Evolutionary conservation across 1,140 invertebrate genomes (phyloP), one percentile per base, ranked within the genome.

Genomic region (Eufriesea mexicana): DNA sequence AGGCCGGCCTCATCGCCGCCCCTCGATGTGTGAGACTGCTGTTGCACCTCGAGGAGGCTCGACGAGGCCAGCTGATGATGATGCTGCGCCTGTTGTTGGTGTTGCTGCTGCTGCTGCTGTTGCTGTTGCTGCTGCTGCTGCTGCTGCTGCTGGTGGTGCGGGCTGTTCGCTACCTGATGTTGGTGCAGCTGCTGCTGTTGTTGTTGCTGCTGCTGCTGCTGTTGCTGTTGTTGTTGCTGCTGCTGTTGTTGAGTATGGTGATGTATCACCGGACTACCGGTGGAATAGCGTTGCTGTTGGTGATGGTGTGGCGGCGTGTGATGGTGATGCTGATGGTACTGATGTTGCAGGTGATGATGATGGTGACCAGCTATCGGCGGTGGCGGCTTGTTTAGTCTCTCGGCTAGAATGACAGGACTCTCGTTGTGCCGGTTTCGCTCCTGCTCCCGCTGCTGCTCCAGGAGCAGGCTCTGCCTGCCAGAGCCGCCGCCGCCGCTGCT

Each of bases 361-460:
- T 82, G 85, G 74, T 73, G 86, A 64, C 76, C 77, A 78, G 89
- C 66, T 86, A 89, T 57, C 78, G 91, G 89, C 78, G 89, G 81
- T 85, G 91, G 89, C 77, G 89, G 91, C 83, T 94, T 93, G 85
- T 94, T 94, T 79, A 95, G 86, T 73, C 93, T 93, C 77, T 94
- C 93, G 71, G 93, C 92, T 85, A 94, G 87, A 80, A 94, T 94
- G 55, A 94, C 90, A 70, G 93, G 93, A 73, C 93, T 94, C 85
- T 94, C 94, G 92, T 94, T 94, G 91, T 94, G 92, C 86, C 92
- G 91, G 79, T 86, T 92, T 23, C 93, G 92, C 49, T 94, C 92
- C 92, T 94, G 93, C 87, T 94, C 93, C 88, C 93, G 91, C 84
- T 93, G 91, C 73, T 92, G 91, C 72, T 92, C 89, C 74, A 91